phyloP scores from a whole-genome alignment of 1,140 invertebrate species.

The Anadara kagoshimensis region DNA sequence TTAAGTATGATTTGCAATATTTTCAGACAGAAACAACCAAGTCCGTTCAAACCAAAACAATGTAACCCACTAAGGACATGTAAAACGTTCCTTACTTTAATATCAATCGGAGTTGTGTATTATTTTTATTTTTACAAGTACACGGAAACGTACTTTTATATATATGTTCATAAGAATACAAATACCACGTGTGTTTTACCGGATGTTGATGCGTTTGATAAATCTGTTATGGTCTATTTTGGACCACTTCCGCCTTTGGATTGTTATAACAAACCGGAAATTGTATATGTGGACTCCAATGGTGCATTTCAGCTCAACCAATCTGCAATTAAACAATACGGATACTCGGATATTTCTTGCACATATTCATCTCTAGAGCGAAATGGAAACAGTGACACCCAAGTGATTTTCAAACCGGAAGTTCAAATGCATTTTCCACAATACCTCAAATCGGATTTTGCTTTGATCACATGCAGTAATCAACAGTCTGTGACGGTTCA shows the following conservation, averaged over 20 bases:
- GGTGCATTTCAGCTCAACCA: constrained; percentile 27
- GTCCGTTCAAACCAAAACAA: no score
- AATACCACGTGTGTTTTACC: constrained; percentile 17
- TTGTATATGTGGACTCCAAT: constrained; percentile 17
- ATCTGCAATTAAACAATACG: background rate
- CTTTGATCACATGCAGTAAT: constrained; percentile 25
- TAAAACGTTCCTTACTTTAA: no score
- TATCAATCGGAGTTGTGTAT: no score
- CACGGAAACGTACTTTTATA: no score
- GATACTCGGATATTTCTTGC: constrained; percentile 4
- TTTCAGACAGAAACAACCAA: no score
- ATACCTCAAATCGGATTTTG: constrained; percentile 18
- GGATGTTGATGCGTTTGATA: constrained; percentile 29
- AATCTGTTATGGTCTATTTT: constrained; percentile 26
- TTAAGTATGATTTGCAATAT: no score
- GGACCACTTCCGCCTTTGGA: constrained; percentile 14
- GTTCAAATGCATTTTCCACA: background rate
- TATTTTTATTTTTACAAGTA: no score
- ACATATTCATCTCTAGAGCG: constrained; percentile 10
- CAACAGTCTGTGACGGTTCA: background rate
- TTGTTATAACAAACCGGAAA: constrained; percentile 7
- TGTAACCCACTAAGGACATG: no score
- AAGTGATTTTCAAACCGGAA: constrained; percentile 15
- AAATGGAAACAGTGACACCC: constrained; percentile 13
- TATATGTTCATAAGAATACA: no score